Evolutionary conservation across 1,140 invertebrate species (phyloP), one percentile per base, ranked within the genome.

Genomic region (Lutraria rhynchaena): DNA sequence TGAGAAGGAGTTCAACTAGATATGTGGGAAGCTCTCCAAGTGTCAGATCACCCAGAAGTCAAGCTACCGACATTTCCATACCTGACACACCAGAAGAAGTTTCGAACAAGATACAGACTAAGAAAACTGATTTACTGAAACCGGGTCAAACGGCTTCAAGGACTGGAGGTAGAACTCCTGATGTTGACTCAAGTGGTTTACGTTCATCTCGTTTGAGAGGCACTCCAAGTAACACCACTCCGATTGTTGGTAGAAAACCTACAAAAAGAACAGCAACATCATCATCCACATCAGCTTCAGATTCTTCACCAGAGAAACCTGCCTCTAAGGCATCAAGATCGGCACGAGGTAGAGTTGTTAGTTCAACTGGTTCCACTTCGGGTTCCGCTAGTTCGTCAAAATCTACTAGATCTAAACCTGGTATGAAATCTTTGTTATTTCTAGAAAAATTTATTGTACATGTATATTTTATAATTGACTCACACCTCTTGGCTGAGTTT

Each of bases 31-130:
- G n/a, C 9, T 49, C 57, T 24, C 73, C 73, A n/a, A 55, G 44
- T 24, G 24, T 44, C 13, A 51, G 49, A 17, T 33, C 73, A 11
- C 37, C 41, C 22, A 61, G 33, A 44, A 11, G 57, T 4, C 13
- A 22, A 27, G 33, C 15, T 19, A 51, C 35, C 24, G 55, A 57
- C 19, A 44, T 17, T n/a, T 76, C 73, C 49, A 44, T 76, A 9
- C 33, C 44, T 3, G 60, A 76, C 11, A 76, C 73, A 49, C 73
- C 73, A 27, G 73, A 76, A 24, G 17, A 29, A 63, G 24, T n/a
- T 41, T 2, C 19, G 27, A 37, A 4, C 46, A 53, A n/a, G 13
- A 75, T 17, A 70, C 19, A 19, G 4, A 37, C 27, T 11, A 33
- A 58, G 17, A 74, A 58, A 19, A 11, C 31, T 1, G 29, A 33